These are phyloP conservation scores for Bathynomus jamesi DNA, from an alignment of 1,140 invertebrate species.

Conservation along the genomic window DNA sequence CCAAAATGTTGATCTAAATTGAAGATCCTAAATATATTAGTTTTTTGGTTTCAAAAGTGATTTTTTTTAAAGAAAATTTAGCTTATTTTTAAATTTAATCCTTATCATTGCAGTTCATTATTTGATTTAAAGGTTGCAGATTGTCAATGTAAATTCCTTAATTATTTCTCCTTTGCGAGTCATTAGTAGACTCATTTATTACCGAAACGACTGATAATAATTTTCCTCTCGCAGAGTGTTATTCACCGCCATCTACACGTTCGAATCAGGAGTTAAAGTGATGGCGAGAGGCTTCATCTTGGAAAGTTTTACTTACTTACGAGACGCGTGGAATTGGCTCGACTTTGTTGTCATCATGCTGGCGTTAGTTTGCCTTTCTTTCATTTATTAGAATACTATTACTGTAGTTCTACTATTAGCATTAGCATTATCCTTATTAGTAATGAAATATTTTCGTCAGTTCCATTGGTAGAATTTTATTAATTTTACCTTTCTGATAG, in stretches of 20 bases:
- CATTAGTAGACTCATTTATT: too few species aligned
- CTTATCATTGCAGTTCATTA: too few species aligned
- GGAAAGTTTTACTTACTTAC: conserved; percentile 97
- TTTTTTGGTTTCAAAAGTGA: too few species aligned
- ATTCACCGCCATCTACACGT: conserved; percentile 98
- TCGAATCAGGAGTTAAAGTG: conserved; percentile 97
- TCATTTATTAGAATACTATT: not conserved
- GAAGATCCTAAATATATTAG: too few species aligned
- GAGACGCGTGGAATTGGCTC: conserved; percentile 99
- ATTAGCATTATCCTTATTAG: not conserved
- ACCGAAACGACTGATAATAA: too few species aligned
- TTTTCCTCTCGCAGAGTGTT: conserved; percentile 79
- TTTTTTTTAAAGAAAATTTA: too few species aligned
- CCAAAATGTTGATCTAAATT: too few species aligned
- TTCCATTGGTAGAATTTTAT: too few species aligned
- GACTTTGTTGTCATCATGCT: conserved; percentile 99
- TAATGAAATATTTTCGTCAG: not conserved
- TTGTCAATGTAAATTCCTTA: too few species aligned
- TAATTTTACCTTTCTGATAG: not conserved
- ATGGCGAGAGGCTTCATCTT: conserved; percentile 98
- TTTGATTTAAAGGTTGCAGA: too few species aligned
- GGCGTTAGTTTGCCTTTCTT: conserved; percentile 76
- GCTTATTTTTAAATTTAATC: too few species aligned
- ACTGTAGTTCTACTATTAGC: not conserved
- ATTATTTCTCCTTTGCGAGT: too few species aligned